Evolutionary conservation across 2,797 vertebrate species (phyloP), one percentile per base, ranked within the genome.

Genomic region (Periophthalmus magnuspinnatus): DNA sequence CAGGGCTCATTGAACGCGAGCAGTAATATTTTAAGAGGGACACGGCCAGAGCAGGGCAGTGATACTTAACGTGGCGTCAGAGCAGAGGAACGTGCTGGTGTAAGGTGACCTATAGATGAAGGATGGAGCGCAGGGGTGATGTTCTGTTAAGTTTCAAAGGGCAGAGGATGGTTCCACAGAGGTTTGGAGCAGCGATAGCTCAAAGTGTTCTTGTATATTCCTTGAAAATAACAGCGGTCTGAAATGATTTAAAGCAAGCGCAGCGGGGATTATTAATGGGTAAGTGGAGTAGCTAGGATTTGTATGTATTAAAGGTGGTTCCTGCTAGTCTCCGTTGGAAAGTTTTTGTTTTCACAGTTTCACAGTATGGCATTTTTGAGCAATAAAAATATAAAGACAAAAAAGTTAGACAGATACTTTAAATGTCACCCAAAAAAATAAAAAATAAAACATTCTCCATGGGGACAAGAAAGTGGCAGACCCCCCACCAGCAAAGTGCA

Each of bases 1-100:
- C 61, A 65, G 21, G 70, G n/a, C 67, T 60, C 32, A 74, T 70
- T 75, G 52, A 62, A 65, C 63, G 45, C 48, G 52, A 24, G 55
- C 56, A 60, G 59, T 65, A 70, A 77, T 80, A 81, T 76, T 80
- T 80, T 45, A 65, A 21, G 13, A 28, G 22, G 10, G 70, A 68
- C 60, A 7, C 62, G 24, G 19, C 38, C 54, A 8, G 17, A n/a
- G 8, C 5, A 5, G n/a, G 38, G 21, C 41, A 64, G 32, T 48
- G 10, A 64, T 64, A 48, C 62, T 64, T 64, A 62, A 45, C 41
- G 21, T 41, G 8, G 7, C n/a, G 36, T 14, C 41, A 47, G 36
- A 9, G 21, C n/a, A 17, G 41, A 45, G 24, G 63, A 63, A 24
- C 17, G 61, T 6, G 28, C 13, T 5, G 17, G 14, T 7, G 41